These are phyloP conservation scores for Aphis craccivora DNA, from an alignment of 1,140 invertebrate species.

Conservation along the genomic window DNA sequence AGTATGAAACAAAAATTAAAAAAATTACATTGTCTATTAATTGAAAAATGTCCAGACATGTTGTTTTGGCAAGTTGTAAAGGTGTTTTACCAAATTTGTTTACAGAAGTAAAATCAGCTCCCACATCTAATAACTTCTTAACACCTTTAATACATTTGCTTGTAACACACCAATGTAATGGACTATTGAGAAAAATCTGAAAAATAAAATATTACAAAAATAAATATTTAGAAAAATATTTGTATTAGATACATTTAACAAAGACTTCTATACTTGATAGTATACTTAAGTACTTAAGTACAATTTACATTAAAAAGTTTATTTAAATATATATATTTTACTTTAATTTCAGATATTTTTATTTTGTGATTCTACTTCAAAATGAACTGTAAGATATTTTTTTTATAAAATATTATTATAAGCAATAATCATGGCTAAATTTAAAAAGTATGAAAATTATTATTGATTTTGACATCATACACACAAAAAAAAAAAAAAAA, in stretches of 20 bases:
- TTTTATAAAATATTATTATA: background rate
- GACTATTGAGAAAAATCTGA: conserved; percentile 45
- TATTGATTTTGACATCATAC: background rate
- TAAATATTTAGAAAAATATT: background rate
- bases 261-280: background rate
- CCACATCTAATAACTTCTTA: background rate
- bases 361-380: background rate
- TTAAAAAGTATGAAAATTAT: background rate
- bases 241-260: background rate
- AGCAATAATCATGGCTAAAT: background rate
- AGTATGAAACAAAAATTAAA: background rate
- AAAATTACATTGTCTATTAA: conserved; percentile 43
- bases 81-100: conserved; percentile 48
- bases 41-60: conserved; percentile 26
- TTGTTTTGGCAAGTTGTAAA: conserved; percentile 29
- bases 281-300: background rate
- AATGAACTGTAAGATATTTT: background rate
- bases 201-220: background rate
- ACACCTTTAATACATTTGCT: conserved; percentile 36
- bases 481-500: background rate
- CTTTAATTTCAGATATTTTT: background rate
- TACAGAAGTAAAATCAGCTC: conserved; percentile 11
- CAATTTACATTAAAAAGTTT: too few species aligned
- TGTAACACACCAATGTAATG: conserved; percentile 49
- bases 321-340: background rate